Conservation (phyloP, 2,888 invertebrate genomes). For the Buathra laborator region DNA sequence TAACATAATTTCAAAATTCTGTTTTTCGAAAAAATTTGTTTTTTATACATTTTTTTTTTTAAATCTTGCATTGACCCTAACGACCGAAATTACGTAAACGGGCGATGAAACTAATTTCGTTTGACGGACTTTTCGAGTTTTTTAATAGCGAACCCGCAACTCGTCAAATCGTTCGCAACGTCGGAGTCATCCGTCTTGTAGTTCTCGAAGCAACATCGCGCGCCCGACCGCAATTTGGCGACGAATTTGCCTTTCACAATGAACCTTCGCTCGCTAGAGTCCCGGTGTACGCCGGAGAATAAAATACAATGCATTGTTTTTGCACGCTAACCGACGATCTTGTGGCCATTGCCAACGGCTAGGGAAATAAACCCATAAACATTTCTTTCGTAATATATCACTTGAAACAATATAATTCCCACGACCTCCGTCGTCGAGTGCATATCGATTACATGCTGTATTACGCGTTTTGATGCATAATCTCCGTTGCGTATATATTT, state of each 20-base stretch:
- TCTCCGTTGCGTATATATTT: not conserved
- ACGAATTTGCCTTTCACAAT: slow-evolving; percentile 33
- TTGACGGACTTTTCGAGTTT: no score
- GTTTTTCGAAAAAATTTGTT: no score
- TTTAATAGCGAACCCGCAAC: no score
- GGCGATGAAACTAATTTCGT: no score
- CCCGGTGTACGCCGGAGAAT: no score
- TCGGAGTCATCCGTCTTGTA: no score
- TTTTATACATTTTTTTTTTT: no score
- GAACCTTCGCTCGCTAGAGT: slow-evolving; percentile 10
- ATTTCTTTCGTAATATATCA: not conserved
- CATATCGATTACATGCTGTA: slow-evolving; percentile 7
- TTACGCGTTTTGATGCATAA: not conserved
- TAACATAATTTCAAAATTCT: no score
- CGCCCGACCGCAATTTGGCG: slow-evolving; percentile 1
- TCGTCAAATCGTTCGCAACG: no score
- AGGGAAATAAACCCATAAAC: not conserved
- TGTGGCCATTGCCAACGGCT: no score
- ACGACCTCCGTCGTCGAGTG: not conserved
- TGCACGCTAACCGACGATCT: not conserved
- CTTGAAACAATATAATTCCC: slow-evolving; percentile 9
- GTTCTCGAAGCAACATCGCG: slow-evolving; percentile 3
- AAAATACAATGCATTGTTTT: not conserved
- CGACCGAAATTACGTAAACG: no score
- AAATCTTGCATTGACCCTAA: no score